These are phyloP conservation scores for Tragelaphus scriptus DNA, from an alignment of 2,113 vertebrate genomes.

Conservation along the genomic window DNA sequence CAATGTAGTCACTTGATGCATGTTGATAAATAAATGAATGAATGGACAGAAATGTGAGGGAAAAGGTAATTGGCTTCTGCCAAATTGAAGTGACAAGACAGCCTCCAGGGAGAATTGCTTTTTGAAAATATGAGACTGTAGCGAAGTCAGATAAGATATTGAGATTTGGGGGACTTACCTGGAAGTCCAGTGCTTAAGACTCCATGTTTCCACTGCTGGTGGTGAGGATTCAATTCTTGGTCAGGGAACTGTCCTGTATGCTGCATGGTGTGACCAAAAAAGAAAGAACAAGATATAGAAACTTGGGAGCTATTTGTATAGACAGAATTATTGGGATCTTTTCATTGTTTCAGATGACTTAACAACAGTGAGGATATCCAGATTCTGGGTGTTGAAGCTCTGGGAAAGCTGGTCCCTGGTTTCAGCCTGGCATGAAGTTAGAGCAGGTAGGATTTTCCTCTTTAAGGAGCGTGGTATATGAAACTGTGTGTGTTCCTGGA, in stretches of 20 bases:
- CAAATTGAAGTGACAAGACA: not conserved
- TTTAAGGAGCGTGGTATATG: not conserved
- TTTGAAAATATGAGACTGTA: slow-evolving; percentile 3
- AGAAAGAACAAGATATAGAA: not conserved
- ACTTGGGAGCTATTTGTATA: not conserved
- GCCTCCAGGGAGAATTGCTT: not conserved
- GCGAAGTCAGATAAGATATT: not conserved
- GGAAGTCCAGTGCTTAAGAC: not conserved
- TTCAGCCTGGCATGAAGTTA: not conserved
- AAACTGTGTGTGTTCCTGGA: not conserved
- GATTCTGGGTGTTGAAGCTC: not conserved
- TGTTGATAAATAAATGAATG: not conserved
- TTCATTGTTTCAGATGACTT: not conserved
- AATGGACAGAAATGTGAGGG: not conserved
- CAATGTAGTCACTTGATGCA: not conserved
- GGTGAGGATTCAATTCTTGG: not conserved
- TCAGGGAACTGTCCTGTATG: not conserved
- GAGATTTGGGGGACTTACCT: not conserved
- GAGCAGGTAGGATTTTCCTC: not conserved
- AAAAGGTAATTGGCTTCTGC: not conserved
- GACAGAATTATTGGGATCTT: not conserved
- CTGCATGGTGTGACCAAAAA: not conserved
- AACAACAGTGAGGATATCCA: not conserved
- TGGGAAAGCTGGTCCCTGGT: not conserved
- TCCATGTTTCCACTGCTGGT: not conserved